Conservation (phyloP, 1,140 invertebrate genomes). For the Drosophila jambulina region DNA sequence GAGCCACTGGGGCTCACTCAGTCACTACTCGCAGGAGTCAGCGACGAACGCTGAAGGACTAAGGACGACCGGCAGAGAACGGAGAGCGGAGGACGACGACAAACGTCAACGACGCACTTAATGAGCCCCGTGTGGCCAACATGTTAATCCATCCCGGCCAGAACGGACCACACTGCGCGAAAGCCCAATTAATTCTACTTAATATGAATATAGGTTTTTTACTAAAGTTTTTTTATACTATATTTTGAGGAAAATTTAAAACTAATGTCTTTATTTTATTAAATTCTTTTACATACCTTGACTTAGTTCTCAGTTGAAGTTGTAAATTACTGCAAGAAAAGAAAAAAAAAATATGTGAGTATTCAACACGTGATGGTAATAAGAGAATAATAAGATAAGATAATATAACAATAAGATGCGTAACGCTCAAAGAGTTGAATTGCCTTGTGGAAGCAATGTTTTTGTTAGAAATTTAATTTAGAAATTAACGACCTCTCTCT, state of each 20-base stretch:
- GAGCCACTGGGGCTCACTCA: constrained; percentile 59
- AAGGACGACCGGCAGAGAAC: constrained; percentile 19
- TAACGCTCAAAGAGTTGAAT: neutral
- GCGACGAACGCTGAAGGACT: constrained; percentile 13
- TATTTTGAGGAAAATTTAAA: neutral
- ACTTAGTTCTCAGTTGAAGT: neutral
- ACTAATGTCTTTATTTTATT: neutral
- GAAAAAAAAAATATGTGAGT: neutral
- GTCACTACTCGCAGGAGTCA: constrained; percentile 55
- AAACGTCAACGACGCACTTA: constrained; percentile 67
- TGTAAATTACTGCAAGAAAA: neutral
- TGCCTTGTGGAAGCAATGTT: neutral
- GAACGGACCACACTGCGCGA: constrained; percentile 26
- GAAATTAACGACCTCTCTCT: too few relatives aligned
- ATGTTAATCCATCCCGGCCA: constrained; percentile 72
- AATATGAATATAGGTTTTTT: neutral
- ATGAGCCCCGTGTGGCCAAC: constrained; percentile 77
- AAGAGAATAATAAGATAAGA: too few relatives aligned
- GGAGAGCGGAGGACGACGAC: constrained; percentile 33
- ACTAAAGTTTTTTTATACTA: neutral
- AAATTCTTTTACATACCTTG: neutral
- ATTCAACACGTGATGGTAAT: neutral
- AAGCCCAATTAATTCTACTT: neutral
- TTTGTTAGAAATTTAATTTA: neutral
- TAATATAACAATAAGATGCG: neutral